Base-by-base conservation (phyloP, 2,888 invertebrate genomes). In the Orthosia gracilis region DNA sequence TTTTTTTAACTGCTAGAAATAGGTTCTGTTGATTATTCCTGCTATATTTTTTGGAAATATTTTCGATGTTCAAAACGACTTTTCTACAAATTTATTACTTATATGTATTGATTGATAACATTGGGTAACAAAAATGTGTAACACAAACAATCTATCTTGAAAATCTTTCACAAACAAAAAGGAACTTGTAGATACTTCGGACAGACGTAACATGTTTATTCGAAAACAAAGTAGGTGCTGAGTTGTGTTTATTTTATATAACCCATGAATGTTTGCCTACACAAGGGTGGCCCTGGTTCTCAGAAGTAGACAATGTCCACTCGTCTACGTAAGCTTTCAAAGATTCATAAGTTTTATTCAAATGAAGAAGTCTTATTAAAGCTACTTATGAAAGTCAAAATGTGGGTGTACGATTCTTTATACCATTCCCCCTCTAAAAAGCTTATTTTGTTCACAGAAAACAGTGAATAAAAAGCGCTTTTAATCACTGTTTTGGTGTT, bases 211-310 rank as follows among this genome's bases (percentile, higher is more conserved):
- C 13, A 13, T 80, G 50, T 77, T 77, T 80, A 31, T 65, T n/a
- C 17, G 11, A 12, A 64, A 79, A 80, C 75, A 54, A 50, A 57
- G 79, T 67, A 45, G n/a, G 13, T 52, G 52, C 78, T 69, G 69
- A n/a, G n/a, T 2, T 31, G 23, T 50, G 80, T 73, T 80, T 75
- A 57, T 66, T 66, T 76, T 81, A 52, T 73, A 52, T 58, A 65
- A 65, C 59, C 50, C 23, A 7, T 15, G 40, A 47, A 58, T 58
- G 63, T 81, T 81, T 62, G 47, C 47, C 40, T 50, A 23, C 13
- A 45, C 18, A 50, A 52, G 54, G 62, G 55, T 62, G 47, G 13
- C 55, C 55, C 66, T 77, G 21, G 31, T 50, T 78, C 40, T 45
- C 40, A 40, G 45, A 63, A 55, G 40, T 23, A 71, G 18, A 73